Evolutionary conservation across 2,113 vertebrate species (phyloP).

Genomic region (Heterocephalus glaber): DNA sequence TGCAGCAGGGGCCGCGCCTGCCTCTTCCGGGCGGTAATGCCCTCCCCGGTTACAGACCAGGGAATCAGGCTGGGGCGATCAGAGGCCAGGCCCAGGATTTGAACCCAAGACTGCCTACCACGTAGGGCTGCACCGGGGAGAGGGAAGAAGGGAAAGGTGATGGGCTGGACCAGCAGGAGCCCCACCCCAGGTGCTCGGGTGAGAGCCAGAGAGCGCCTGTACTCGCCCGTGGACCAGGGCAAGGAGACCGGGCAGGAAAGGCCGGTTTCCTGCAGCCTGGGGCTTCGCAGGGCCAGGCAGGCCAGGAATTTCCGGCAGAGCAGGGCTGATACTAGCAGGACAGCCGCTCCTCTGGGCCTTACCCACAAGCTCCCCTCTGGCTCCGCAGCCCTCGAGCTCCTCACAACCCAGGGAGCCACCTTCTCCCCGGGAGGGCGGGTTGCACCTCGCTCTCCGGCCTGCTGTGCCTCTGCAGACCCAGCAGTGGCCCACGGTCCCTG

Average conservation of each 20-base stretch:
- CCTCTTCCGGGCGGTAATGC: not conserved
- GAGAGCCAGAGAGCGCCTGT: not conserved
- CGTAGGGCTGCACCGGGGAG: not conserved
- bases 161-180: not conserved
- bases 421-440: not conserved
- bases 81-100: not conserved
- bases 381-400: fast-evolving
- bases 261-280: conserved; percentile 64
- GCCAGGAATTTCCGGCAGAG: conserved; percentile 56
- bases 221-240: not conserved
- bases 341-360: not conserved
- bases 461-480: not conserved
- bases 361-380: fast-evolving
- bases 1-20: fast-evolving
- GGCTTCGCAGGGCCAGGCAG: conserved; percentile 46
- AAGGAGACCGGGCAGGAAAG: conserved; percentile 46
- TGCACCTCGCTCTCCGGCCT: fast-evolving
- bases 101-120: not conserved
- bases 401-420: not conserved
- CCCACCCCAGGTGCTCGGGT: not conserved
- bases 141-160: not conserved
- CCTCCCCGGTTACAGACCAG: not conserved
- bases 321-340: not conserved
- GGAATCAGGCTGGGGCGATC: not conserved
- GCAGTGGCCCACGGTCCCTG: not conserved